Conservation (phyloP, 1,140 invertebrate species). For the Trichogramma pretiosum region DNA sequence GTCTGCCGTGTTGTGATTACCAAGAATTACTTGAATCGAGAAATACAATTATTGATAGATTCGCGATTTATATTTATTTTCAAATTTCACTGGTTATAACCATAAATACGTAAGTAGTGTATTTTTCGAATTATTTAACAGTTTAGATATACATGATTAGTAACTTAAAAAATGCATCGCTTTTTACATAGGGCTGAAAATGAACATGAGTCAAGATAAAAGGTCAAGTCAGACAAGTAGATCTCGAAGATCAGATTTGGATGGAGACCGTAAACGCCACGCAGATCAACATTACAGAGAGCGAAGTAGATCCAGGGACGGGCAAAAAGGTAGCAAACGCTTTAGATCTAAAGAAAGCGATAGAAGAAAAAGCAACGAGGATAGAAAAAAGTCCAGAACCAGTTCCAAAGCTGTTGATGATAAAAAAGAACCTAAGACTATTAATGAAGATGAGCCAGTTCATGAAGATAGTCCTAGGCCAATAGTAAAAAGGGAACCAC, state of each 20-base stretch:
- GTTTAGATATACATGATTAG: no score
- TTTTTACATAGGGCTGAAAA: no score
- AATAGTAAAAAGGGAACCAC: constrained; percentile 69
- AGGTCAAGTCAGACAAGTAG: constrained; percentile 33
- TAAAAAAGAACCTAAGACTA: constrained; percentile 29
- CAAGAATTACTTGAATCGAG: no score
- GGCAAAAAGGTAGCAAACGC: constrained; percentile 32
- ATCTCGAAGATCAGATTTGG: constrained; percentile 35
- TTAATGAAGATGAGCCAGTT: no score
- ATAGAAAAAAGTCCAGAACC: constrained; percentile 37
- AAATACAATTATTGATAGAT: no score
- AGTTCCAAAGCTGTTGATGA: constrained; percentile 33
- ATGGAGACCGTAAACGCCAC: constrained; percentile 31
- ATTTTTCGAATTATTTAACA: no score
- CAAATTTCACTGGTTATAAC: no score
- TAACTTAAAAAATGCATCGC: no score
- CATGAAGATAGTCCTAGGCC: constrained; percentile 36
- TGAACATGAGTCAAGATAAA: constrained; percentile 36
- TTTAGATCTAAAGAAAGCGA: constrained; percentile 32
- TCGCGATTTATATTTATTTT: no score
- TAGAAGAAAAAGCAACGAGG: constrained; percentile 34
- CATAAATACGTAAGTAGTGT: no score
- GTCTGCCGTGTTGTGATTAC: no score
- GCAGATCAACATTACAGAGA: constrained; percentile 35
- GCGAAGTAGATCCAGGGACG: constrained; percentile 35